Evolutionary conservation across 2,888 invertebrate genomes (phyloP).

Genomic region (Pristionchus mayeri): DNA sequence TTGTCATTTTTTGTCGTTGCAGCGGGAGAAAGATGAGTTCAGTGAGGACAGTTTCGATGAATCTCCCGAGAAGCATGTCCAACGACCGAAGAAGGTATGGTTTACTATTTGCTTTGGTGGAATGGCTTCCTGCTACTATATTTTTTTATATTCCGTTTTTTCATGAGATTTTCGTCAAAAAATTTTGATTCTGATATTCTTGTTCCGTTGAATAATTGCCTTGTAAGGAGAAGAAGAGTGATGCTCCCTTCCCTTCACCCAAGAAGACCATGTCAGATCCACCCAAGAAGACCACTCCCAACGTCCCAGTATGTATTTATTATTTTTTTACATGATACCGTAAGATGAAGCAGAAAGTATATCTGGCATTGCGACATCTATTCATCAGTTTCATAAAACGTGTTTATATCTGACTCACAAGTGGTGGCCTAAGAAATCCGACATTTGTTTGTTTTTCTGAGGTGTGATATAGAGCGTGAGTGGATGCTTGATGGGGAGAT

Average conservation of each 20-base stretch:
- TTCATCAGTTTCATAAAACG: not conserved
- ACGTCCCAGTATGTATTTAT: not conserved
- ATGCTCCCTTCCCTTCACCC: not conserved
- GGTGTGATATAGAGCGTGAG: too few species aligned
- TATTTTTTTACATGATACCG: too few species aligned
- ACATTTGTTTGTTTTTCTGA: too few species aligned
- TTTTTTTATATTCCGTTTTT: too few species aligned
- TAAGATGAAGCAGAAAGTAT: too few species aligned
- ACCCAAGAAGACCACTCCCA: slow-evolving; percentile 4
- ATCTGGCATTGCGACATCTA: not conserved
- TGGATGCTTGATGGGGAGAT: too few species aligned
- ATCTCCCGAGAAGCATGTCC: slow-evolving; percentile 25
- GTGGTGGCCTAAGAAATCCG: too few species aligned
- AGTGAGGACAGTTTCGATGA: slow-evolving; percentile 18
- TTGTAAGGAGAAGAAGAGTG: not conserved
- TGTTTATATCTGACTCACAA: not conserved
- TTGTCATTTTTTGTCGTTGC: not conserved
- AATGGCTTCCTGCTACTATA: too few species aligned
- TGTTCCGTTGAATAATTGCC: not conserved
- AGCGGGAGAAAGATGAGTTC: slow-evolving; percentile 9
- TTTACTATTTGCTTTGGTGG: too few species aligned
- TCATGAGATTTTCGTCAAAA: too few species aligned
- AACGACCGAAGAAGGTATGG: not conserved
- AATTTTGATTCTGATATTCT: not conserved
- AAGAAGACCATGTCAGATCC: slow-evolving; percentile 36